Evolutionary conservation across 2,113 vertebrate genomes (phyloP), one percentile per base, ranked within the genome.

Genomic region (Formicarius rufipectus): DNA sequence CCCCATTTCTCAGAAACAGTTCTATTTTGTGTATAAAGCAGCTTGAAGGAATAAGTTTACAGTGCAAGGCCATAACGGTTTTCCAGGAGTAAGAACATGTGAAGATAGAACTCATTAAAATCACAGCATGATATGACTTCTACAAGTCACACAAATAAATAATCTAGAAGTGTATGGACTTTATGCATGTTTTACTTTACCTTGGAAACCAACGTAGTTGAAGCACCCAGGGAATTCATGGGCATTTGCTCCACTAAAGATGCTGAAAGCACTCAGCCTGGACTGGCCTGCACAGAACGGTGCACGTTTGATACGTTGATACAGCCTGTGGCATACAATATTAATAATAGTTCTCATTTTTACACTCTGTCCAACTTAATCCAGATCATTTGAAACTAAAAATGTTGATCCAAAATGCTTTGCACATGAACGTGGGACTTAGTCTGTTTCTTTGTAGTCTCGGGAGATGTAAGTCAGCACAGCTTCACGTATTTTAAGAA

Each of bases 51-150:
- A 25, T 91, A 94, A 95, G 79, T 94, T 79, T 81, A 58, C 59
- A 92, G 52, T 67, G 69, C 67, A 86, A 88, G 27, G 44, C 58
- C 60, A 60, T 47, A 79, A 78, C 84, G 49, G 44, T 75, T 84
- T 92, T 95, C 47, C 53, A 95, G 52, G 73, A 78, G 27, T 30
- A 84, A 72, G 76, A 63, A 95, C 47, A 44, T 66, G 71, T 71
- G 88, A 93, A 88, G 79, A 80, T 27, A 88, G 50, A 93, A 92
- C 55, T 88, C 92, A 90, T 96, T 92, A 92, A 92, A 93, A 89
- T 97, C 92, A 84, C 79, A 93, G 83, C 60, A 62, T 93, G 92
- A 53, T 69, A 71, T 60, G 66, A 60, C 62, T 91, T 95, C 60
- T 22, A 53, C 0, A 0, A 84, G 64, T 72, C 81, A 84, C 84